Evolutionary conservation across 2,888 invertebrate genomes (phyloP).

Genomic region (Zonitis immaculata): DNA sequence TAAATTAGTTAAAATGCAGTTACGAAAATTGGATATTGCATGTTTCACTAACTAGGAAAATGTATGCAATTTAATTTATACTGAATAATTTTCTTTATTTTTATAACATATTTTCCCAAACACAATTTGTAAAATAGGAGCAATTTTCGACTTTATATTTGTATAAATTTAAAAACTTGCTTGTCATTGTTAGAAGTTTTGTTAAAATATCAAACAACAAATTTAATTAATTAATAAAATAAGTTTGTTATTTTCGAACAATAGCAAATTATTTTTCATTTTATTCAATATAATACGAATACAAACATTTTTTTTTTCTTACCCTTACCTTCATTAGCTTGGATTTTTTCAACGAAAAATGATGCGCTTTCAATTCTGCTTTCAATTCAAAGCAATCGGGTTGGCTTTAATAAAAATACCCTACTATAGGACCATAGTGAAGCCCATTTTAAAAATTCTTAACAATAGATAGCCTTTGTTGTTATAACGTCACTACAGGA

Average conservation of each 20-base stretch:
- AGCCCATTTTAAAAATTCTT: not conserved
- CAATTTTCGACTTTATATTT: too few relatives aligned
- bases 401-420: not conserved
- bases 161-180: too few relatives aligned
- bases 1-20: slow-evolving; percentile 19
- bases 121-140: too few relatives aligned
- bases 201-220: too few relatives aligned
- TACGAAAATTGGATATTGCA: slow-evolving; percentile 20
- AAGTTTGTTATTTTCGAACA: too few relatives aligned
- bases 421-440: not conserved
- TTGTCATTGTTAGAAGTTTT: too few relatives aligned
- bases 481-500: not conserved
- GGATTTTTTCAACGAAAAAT: not conserved
- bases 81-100: too few relatives aligned
- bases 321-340: not conserved
- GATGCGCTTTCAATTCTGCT: not conserved
- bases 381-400: not conserved
- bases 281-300: too few relatives aligned
- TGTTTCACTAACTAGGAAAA: slow-evolving; percentile 21
- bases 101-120: too few relatives aligned
- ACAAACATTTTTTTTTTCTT: not conserved
- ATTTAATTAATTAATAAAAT: too few relatives aligned
- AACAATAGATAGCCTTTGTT: not conserved
- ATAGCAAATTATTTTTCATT: not conserved
- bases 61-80: slow-evolving; percentile 16